Conservation (phyloP, 2,113 vertebrate species). For the Myrmecobius fasciatus region DNA sequence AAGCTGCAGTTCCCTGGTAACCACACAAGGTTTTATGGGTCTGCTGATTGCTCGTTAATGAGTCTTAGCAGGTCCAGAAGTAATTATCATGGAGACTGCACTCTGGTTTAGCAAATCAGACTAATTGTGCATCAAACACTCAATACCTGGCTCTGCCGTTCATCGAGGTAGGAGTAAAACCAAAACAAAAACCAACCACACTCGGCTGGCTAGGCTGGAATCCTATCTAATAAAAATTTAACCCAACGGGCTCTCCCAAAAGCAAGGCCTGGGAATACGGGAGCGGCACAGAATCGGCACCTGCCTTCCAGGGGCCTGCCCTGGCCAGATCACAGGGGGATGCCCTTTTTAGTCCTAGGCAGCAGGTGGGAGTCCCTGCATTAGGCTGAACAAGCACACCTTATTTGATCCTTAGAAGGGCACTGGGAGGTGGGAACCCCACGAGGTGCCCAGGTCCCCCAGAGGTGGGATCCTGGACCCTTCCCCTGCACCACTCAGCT, state of each 20-base stretch:
- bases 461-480: no score
- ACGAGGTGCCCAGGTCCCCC: no score
- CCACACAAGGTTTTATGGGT: slow-evolving; percentile 22
- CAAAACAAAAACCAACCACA: background rate
- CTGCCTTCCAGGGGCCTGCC: background rate
- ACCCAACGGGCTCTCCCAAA: background rate
- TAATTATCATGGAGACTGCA: slow-evolving; percentile 12
- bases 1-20: background rate
- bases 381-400: no score
- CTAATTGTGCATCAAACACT: slow-evolving; percentile 32
- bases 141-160: background rate
- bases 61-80: slow-evolving; percentile 18
- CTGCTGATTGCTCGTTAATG: background rate
- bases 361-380: background rate
- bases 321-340: background rate
- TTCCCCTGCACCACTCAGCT: no score
- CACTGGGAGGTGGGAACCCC: no score
- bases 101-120: slow-evolving; percentile 28
- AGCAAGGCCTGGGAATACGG: background rate
- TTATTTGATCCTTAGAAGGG: no score
- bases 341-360: background rate
- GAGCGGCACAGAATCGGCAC: background rate
- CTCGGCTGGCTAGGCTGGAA: background rate
- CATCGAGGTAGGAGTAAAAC: background rate
- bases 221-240: background rate